These are phyloP conservation scores for Drosophila austrosaltans DNA, from an alignment of 2,888 invertebrate species.

Conservation along the genomic window DNA sequence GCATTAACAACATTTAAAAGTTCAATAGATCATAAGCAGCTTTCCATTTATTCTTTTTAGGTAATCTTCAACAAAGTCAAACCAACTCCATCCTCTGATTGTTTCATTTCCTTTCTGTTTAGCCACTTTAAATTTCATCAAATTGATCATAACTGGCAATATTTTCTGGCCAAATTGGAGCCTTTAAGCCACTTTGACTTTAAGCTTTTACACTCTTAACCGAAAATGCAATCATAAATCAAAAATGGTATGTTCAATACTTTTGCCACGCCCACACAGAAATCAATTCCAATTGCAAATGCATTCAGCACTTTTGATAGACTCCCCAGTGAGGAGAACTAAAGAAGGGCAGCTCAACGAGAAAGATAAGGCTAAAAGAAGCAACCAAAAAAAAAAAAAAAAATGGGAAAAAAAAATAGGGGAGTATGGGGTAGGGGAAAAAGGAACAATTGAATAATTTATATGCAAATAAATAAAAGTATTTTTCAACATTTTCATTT, in stretches of 20 bases:
- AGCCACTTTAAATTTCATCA: neutral
- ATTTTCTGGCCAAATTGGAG: conserved; percentile 34
- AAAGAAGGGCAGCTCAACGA: conserved; percentile 6
- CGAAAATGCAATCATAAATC: conserved; percentile 60
- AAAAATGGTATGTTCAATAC: conserved; percentile 49
- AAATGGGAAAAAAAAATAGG: conserved; percentile 61
- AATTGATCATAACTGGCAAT: neutral
- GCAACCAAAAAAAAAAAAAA: conserved; percentile 12
- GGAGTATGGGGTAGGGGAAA: neutral
- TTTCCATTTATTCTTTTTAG: no score
- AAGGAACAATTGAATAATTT: conserved; percentile 76
- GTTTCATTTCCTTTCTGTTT: no score
- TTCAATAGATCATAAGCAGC: no score
- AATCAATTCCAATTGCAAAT: conserved; percentile 69
- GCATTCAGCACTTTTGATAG: conserved; percentile 66
- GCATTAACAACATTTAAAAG: no score
- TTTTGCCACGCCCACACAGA: conserved; percentile 54
- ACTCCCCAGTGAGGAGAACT: conserved; percentile 43
- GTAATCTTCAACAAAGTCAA: no score
- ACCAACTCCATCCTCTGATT: no score
- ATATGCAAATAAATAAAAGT: conserved; percentile 78
- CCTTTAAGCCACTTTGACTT: conserved; percentile 50
- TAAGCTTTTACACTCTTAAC: conserved; percentile 4
- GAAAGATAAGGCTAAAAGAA: conserved; percentile 12
- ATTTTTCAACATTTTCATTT: conserved; percentile 55